A percentile compares a stretch with the other conserved stretches of the same genome.
Evolutionary conservation across 2,113 vertebrate genomes (phyloP).

Genomic region (Microtus pennsylvanicus): DNA sequence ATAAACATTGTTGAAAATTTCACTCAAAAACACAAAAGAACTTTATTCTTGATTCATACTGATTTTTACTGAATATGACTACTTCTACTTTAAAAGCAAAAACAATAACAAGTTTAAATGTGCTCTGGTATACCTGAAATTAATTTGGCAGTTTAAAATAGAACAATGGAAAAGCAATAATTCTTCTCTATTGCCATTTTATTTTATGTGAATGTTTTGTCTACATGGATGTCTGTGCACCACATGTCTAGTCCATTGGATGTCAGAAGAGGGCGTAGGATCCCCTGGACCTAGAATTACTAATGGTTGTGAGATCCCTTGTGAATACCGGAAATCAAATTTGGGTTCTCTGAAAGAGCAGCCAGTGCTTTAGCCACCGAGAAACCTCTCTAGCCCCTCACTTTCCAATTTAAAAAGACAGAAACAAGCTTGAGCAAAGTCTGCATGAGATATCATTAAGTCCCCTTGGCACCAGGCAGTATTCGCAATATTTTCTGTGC

Average conservation of each 20-base stretch:
- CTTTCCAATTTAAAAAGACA: neutral
- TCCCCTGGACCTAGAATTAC: neutral
- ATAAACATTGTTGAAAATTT: neutral
- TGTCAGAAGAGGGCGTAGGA: neutral
- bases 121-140: neutral
- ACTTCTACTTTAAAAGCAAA: constrained; percentile 29
- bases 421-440: constrained; percentile 6
- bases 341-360: neutral
- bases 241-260: neutral
- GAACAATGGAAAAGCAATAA: neutral
- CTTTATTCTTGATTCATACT: neutral
- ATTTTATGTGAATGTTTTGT: neutral
- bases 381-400: neutral
- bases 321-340: neutral
- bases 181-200: neutral
- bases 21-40: neutral
- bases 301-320: neutral
- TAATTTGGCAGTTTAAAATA: neutral
- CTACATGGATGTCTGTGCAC: neutral
- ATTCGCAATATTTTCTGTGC: neutral
- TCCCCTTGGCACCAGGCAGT: no score
- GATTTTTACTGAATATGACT: neutral
- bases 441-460: neutral
- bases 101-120: neutral
- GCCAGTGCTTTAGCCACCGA: neutral